Evolutionary conservation across 2,888 invertebrate species (phyloP).

Genomic region (Eupithecia subumbrata): DNA sequence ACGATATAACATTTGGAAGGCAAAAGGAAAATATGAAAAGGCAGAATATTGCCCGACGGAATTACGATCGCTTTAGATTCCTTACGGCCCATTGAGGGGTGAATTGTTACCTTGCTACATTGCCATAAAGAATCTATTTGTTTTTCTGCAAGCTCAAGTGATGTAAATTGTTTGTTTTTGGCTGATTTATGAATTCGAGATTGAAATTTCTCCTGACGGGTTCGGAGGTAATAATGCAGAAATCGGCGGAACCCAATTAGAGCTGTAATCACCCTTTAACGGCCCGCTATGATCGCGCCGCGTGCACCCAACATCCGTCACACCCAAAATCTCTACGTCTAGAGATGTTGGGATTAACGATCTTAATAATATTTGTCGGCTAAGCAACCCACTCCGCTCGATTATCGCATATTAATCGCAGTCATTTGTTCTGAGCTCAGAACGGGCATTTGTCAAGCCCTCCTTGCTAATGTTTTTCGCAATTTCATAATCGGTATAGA

Average conservation of each 20-base stretch:
- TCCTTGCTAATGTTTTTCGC: constrained; percentile 70
- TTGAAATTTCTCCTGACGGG: constrained; percentile 27
- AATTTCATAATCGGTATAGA: constrained; percentile 79
- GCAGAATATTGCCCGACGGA: constrained; percentile 81
- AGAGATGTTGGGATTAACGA: constrained; percentile 81
- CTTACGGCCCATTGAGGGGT: constrained; percentile 78
- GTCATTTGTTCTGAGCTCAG: constrained; percentile 82
- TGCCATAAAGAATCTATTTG: constrained; percentile 80
- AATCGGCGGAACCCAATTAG: constrained; percentile 16
- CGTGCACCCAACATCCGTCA: constrained; percentile 64
- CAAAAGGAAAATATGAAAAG: constrained; percentile 81
- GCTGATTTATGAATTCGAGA: constrained; percentile 44
- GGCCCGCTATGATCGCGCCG: constrained; percentile 42
- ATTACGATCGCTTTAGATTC: constrained; percentile 83
- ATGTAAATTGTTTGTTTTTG: constrained; percentile 61
- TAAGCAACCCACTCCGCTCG: constrained; percentile 73
- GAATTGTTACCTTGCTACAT: constrained; percentile 81
- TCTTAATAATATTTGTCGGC: constrained; percentile 83
- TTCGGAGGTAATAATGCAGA: constrained; percentile 13
- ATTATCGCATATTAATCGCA: constrained; percentile 79
- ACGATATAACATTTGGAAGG: constrained; percentile 76
- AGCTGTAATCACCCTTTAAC: constrained; percentile 23
- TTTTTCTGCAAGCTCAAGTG: constrained; percentile 66
- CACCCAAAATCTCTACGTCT: constrained; percentile 53
- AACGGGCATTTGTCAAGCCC: constrained; percentile 81